Percentiles rank a stretch among this genome's conserved stretches.
Conservation (phyloP, 1,140 invertebrate species). For the Musca domestica region DNA sequence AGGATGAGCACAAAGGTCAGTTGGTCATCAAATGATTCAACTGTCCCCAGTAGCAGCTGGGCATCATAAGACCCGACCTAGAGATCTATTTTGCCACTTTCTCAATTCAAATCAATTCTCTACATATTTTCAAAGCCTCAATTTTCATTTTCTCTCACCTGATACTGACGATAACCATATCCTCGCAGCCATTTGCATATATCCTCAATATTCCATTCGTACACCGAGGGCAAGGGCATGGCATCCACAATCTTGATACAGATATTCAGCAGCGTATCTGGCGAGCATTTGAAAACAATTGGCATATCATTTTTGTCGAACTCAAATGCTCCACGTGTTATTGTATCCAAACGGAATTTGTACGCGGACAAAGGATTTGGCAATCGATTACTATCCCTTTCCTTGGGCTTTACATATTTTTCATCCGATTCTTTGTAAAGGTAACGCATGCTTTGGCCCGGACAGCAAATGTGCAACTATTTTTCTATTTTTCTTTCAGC, state of each 20-base stretch:
- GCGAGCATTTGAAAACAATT: conserved; percentile 36
- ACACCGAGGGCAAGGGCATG: conserved; percentile 38
- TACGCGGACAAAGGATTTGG: neutral
- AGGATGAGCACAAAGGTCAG: too few relatives aligned
- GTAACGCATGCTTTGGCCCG: neutral
- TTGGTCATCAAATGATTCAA: too few relatives aligned
- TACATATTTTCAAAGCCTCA: neutral
- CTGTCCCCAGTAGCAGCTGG: too few relatives aligned
- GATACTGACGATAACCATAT: conserved; percentile 45
- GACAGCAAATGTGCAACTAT: neutral
- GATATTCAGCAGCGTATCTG: conserved; percentile 40
- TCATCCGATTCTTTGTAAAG: conserved; percentile 18
- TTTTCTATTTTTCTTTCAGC: too few relatives aligned
- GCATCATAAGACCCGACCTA: too few relatives aligned
- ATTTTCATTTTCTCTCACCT: conserved; percentile 33
- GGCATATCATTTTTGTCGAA: conserved; percentile 33
- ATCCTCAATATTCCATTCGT: conserved; percentile 44
- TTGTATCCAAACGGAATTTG: neutral
- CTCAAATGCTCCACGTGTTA: neutral
- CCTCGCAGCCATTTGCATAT: conserved; percentile 41
- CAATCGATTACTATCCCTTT: neutral
- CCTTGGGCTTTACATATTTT: conserved; percentile 11
- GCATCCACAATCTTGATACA: conserved; percentile 38
- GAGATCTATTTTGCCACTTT: too few relatives aligned
- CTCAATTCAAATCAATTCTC: neutral